Conservation (phyloP, 2,113 vertebrate species). For the Condylura cristata region DNA sequence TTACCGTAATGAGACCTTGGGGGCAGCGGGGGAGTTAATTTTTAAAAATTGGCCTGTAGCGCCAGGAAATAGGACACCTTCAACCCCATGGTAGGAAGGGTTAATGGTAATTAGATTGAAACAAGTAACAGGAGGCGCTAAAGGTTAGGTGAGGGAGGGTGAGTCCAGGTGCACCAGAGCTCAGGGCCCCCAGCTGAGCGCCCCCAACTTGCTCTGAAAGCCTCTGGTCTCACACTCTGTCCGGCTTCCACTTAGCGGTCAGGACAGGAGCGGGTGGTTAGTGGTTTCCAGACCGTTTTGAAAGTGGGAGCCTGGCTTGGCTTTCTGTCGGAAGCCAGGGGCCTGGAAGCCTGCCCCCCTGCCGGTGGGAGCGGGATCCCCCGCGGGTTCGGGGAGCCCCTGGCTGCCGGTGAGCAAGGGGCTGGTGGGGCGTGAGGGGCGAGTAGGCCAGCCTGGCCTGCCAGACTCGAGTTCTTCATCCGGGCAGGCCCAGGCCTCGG, state of each 20-base stretch:
- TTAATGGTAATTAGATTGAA: background rate
- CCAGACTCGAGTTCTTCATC: no score
- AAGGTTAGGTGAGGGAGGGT: background rate
- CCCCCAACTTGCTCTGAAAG: rapidly evolving
- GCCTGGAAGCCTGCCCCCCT: background rate
- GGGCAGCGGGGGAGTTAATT: background rate
- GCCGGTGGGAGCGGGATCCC: background rate
- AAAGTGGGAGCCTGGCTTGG: background rate
- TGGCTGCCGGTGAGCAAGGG: rapidly evolving
- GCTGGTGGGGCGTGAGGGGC: no score
- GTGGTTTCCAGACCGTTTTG: background rate
- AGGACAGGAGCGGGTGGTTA: background rate
- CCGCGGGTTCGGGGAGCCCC: no score
- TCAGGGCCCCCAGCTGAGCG: background rate
- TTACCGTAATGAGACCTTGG: no score
- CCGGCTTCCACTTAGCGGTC: rapidly evolving
- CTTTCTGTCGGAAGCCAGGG: background rate
- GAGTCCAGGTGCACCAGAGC: background rate
- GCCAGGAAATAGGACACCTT: background rate
- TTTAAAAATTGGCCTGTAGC: background rate
- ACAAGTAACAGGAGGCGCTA: background rate
- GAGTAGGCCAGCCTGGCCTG: background rate
- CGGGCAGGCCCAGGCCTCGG: no score
- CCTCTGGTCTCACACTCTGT: background rate
- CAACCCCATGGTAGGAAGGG: background rate